These are phyloP conservation scores for Escarpia spicata DNA, from an alignment of 2,888 invertebrate species.

Conservation along the genomic window DNA sequence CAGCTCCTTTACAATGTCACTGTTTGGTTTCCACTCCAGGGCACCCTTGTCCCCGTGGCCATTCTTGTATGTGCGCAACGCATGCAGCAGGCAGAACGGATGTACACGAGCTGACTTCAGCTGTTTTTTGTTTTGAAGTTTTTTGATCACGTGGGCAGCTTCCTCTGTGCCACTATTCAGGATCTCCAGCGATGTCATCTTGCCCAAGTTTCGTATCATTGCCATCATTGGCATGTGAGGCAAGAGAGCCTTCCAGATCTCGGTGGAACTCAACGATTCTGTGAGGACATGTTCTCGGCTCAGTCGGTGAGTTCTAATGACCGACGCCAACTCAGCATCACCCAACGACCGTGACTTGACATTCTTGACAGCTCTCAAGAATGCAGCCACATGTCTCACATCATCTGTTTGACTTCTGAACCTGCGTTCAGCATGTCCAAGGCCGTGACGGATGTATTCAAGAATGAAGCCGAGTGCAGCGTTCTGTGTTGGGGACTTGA, in stretches of 20 bases:
- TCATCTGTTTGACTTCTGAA: background rate
- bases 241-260: background rate
- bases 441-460: background rate
- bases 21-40: conserved; percentile 53
- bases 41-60: conserved; percentile 56
- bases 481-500: background rate
- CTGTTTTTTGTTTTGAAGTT: background rate
- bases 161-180: background rate
- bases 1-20: conserved; percentile 48
- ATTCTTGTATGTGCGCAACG: conserved; percentile 54
- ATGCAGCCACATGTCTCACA: background rate
- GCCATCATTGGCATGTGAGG: background rate
- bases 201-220: background rate
- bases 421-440: background rate
- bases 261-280: background rate
- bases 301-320: background rate
- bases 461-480: background rate
- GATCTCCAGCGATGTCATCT: background rate
- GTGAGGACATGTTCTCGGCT: background rate
- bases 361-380: background rate
- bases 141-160: background rate
- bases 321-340: background rate
- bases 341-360: background rate
- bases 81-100: conserved; percentile 58
- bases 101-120: conserved; percentile 45